Percentiles rank a stretch among this genome's conserved stretches.
These are phyloP conservation scores for Sebastes hubbsi DNA, from an alignment of 2,797 vertebrate species.

Conservation along the genomic window DNA sequence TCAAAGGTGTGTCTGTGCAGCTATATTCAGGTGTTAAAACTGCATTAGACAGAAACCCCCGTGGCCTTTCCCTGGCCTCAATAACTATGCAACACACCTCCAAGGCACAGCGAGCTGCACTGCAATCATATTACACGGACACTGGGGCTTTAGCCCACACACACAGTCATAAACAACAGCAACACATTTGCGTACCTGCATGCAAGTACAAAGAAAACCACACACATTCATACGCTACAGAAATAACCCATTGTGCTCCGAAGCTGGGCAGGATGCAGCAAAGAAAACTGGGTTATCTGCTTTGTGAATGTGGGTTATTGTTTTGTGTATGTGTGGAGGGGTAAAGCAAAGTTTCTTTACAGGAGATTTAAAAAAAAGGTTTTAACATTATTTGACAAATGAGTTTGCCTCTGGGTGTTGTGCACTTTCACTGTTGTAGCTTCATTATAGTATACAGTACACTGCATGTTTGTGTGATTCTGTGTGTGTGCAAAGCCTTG, in stretches of 20 bases:
- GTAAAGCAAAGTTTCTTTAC: not conserved
- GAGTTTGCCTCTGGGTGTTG: not conserved
- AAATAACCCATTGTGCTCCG: slow-evolving; percentile 38
- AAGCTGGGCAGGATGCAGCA: not conserved
- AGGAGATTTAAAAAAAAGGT: not conserved
- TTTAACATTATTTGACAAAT: not conserved
- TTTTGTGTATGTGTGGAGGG: not conserved
- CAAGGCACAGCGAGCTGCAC: slow-evolving; percentile 48
- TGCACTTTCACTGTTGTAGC: not conserved
- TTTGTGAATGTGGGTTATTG: not conserved
- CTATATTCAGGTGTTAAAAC: slow-evolving; percentile 65
- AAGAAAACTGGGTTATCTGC: not conserved
- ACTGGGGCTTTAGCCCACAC: slow-evolving; percentile 40
- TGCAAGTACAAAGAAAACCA: slow-evolving; percentile 8
- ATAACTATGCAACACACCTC: slow-evolving; percentile 60
- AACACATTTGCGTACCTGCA: slow-evolving; percentile 2
- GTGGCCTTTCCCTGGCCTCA: slow-evolving; percentile 65
- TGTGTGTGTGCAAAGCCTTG: slow-evolving; percentile 14
- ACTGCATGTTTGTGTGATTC: slow-evolving; percentile 10
- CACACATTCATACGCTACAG: not conserved
- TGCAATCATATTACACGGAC: slow-evolving; percentile 58
- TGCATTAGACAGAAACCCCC: slow-evolving; percentile 57
- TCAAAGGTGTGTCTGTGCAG: slow-evolving; percentile 40
- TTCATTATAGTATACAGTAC: not conserved
- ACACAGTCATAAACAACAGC: slow-evolving; percentile 21